Evolutionary conservation across 2,888 invertebrate genomes (phyloP).

Genomic region (Crepidodera aurea): DNA sequence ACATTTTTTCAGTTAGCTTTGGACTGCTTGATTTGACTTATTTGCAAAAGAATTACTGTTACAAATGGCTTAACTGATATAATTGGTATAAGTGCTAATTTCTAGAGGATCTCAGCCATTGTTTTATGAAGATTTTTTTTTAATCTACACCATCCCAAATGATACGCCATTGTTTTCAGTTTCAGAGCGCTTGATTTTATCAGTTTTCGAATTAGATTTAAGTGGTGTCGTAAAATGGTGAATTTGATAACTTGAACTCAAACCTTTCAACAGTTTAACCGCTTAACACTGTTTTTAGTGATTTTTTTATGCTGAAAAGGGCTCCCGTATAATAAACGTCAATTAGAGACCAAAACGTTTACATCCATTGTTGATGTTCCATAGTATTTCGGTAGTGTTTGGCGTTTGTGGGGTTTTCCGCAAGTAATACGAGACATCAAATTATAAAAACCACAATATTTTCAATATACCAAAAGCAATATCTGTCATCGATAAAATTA

Average conservation of each 20-base stretch:
- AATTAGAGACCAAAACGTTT: slow-evolving; percentile 37
- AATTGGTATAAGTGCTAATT: too few relatives aligned
- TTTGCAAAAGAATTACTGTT: too few relatives aligned
- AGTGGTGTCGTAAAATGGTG: slow-evolving; percentile 56
- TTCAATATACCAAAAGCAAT: too few relatives aligned
- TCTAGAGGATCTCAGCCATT: too few relatives aligned
- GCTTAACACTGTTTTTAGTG: slow-evolving; percentile 8
- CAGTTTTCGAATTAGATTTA: slow-evolving; percentile 54
- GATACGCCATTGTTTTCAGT: slow-evolving; percentile 12
- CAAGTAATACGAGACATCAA: too few relatives aligned
- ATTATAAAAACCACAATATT: too few relatives aligned
- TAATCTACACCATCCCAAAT: neutral
- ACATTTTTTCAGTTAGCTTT: too few relatives aligned
- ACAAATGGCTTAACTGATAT: too few relatives aligned
- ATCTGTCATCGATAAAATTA: too few relatives aligned
- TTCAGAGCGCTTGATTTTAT: slow-evolving; percentile 51
- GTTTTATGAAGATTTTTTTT: too few relatives aligned
- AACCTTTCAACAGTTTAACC: slow-evolving; percentile 33
- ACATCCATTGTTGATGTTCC: slow-evolving; percentile 13
- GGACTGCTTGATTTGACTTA: too few relatives aligned
- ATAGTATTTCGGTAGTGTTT: neutral
- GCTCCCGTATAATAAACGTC: slow-evolving; percentile 42
- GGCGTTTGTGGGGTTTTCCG: too few relatives aligned
- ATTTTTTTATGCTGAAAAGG: slow-evolving; percentile 10
- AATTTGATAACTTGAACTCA: slow-evolving; percentile 51